Percentiles rank a stretch among this genome's conserved stretches.
Conservation (phyloP, 2,113 vertebrate species). For the Phrynocephalus versicolor region DNA sequence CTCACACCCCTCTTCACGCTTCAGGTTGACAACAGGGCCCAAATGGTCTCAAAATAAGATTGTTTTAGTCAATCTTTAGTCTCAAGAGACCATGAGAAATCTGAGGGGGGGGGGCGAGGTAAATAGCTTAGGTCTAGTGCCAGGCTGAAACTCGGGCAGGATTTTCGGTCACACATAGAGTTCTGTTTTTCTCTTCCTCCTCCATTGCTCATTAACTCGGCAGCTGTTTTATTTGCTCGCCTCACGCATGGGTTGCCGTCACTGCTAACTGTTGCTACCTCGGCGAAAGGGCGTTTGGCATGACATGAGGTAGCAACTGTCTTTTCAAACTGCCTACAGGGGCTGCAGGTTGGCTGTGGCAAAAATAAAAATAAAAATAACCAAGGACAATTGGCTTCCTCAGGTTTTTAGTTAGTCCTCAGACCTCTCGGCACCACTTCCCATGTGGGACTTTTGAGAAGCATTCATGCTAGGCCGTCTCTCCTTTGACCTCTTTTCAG, state of each 20-base stretch:
- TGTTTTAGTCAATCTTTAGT: background rate
- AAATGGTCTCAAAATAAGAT: background rate
- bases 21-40: background rate
- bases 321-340: too few species aligned
- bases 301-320: too few species aligned
- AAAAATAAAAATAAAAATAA: too few species aligned
- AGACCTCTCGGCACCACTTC: too few species aligned
- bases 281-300: background rate
- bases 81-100: background rate
- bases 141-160: background rate
- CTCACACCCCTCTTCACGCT: background rate
- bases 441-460: too few species aligned
- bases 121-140: background rate
- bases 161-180: background rate
- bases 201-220: background rate
- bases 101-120: background rate
- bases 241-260: background rate
- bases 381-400: background rate
- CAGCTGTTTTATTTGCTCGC: background rate
- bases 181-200: conserved; percentile 1
- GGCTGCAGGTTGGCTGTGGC: background rate
- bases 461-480: too few species aligned
- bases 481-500: too few species aligned
- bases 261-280: background rate
- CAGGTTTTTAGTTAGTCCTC: too few species aligned